Conservation (phyloP, 2,888 invertebrate genomes). For the Esperia sulphurella region DNA sequence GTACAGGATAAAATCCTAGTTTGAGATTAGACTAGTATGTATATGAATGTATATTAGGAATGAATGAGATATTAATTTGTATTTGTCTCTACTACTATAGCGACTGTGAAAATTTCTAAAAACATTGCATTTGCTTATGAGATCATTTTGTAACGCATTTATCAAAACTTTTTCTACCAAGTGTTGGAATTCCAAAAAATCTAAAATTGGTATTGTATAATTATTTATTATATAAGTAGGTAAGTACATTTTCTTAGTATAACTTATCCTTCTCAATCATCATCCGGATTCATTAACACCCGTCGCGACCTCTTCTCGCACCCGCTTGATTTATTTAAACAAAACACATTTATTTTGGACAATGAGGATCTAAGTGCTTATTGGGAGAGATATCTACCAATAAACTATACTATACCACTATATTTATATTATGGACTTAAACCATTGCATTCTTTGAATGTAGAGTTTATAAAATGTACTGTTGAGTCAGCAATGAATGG, state of each 20-base stretch:
- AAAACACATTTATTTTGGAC: conserved; percentile 68
- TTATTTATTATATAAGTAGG: too few species aligned
- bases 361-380: conserved; percentile 65
- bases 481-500: conserved; percentile 23
- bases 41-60: too few species aligned
- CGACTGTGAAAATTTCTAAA: too few species aligned
- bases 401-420: conserved; percentile 9
- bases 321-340: conserved; percentile 62
- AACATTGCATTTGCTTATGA: too few species aligned
- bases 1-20: too few species aligned
- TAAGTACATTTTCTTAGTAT: not conserved
- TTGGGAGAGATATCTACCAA: conserved; percentile 42
- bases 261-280: not conserved
- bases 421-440: conserved; percentile 16
- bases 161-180: too few species aligned
- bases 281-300: conserved; percentile 49
- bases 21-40: too few species aligned
- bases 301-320: conserved; percentile 39
- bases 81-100: too few species aligned
- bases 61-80: too few species aligned
- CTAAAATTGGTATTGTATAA: too few species aligned
- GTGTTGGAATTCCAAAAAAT: too few species aligned
- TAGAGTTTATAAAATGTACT: not conserved
- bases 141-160: too few species aligned
- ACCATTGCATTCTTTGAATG: conserved; percentile 22